Base-by-base conservation (phyloP, 1,140 invertebrate genomes). In the Caerostris darwini region DNA sequence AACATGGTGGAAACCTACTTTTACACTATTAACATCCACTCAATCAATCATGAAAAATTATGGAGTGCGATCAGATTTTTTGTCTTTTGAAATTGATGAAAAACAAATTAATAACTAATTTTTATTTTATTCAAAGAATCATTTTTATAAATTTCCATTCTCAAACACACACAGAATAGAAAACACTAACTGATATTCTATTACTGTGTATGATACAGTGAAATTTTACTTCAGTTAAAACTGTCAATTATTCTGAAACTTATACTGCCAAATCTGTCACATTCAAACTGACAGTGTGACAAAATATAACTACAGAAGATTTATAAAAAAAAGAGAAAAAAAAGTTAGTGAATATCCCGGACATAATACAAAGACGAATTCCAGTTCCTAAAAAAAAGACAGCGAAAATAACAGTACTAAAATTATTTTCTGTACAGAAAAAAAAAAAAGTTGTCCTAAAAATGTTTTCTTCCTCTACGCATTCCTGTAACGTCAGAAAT, bases 401-500 rank as follows among this genome's bases (percentile, higher is more conserved):
- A 77, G 53, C 34, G 3, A 77, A 77, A 77, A 77, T 50, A 77
- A 77, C 14, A 64, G 10, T 4, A 64, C 3, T 8, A 61, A 61
- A 61, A 14, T 34, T 34, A 34, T 34, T 34, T 34, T 34, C 34
- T 34, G 34, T 34, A 34, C 34, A 34, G 34, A 34, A 34, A 34
- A 34, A 34, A 34, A 34, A 34, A 34, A 34, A 34, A 34, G 34
- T 34, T 34, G 34, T 34, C 34, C 34, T 53, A 77, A 77, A 77
- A 77, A 14, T 34, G 50, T 53, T 77, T 34, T 77, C 34, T 34
- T 3, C 53, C 71, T 12, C 57, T 10, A 19, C 64, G 12, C 88
- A 50, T 58, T 50, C 77, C 77, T 56, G 85, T 92, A 85, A 92
- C 59, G 90, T 10, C 81, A 92, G 81, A 92, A 92, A 92, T 92